phyloP scores from a whole-genome alignment of 1,140 invertebrate species.

The Wiebesia pumilae region DNA sequence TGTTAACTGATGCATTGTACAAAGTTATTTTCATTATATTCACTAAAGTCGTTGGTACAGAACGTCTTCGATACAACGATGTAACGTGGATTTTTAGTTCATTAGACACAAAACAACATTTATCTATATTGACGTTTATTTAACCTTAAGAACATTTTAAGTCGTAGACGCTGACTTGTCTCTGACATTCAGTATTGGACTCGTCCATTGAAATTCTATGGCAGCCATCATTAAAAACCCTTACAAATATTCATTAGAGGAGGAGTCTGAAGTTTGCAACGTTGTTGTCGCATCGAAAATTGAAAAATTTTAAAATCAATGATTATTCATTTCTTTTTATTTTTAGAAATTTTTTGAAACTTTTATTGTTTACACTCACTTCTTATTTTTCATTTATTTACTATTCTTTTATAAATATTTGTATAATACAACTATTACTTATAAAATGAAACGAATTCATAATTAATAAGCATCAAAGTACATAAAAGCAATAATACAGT shows the following conservation, averaged over 20 bases:
- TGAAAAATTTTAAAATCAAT: too few relatives aligned
- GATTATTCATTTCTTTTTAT: too few relatives aligned
- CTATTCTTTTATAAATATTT: background rate
- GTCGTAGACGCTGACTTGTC: background rate
- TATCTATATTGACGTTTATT: too few relatives aligned
- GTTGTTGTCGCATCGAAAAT: background rate
- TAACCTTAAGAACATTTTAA: background rate
- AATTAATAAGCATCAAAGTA: background rate
- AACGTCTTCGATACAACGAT: background rate
- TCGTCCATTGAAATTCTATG: background rate
- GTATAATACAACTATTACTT: background rate
- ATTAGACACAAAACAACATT: too few relatives aligned
- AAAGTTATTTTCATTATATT: too few relatives aligned
- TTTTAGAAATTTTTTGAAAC: background rate
- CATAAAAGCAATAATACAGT: background rate
- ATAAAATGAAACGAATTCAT: background rate
- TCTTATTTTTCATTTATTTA: background rate
- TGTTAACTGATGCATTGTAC: too few relatives aligned
- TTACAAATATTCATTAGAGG: conserved; percentile 39
- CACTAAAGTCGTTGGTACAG: too few relatives aligned
- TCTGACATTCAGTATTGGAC: background rate
- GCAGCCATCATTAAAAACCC: background rate
- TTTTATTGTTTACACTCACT: background rate
- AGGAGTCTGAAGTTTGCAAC: too few relatives aligned
- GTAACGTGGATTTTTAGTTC: too few relatives aligned